These are phyloP conservation scores for Calosoma granatense DNA, from an alignment of 1,140 invertebrate species.

Conservation along the genomic window DNA sequence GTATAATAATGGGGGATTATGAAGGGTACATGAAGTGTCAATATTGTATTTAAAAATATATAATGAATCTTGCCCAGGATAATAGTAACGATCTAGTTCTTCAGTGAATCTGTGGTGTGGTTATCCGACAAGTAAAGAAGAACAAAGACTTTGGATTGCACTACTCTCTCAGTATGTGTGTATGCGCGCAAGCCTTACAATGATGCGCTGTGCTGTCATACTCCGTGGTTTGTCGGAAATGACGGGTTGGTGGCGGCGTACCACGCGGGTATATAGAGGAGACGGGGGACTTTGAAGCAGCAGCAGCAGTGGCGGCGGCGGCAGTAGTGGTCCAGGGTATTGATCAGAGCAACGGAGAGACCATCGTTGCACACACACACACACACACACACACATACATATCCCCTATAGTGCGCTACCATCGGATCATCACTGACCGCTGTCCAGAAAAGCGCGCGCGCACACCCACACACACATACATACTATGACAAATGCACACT, in stretches of 20 bases:
- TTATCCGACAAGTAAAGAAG: no score
- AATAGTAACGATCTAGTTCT: no score
- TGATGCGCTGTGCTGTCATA: background rate
- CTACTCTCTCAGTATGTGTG: no score
- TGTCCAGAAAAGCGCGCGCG: background rate
- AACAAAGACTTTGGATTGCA: no score
- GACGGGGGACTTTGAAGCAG: no score
- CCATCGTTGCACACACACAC: background rate
- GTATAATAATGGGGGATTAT: no score
- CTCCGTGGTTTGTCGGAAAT: background rate
- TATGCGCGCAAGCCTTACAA: background rate
- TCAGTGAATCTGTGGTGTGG: no score
- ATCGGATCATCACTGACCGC: constrained; percentile 3
- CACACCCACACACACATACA: background rate
- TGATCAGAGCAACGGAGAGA: background rate
- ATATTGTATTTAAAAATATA: no score
- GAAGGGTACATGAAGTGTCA: no score
- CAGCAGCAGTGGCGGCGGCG: no score
- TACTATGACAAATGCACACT: background rate
- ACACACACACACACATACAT: background rate
- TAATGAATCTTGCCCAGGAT: no score
- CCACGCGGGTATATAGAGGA: background rate
- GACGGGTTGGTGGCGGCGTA: background rate
- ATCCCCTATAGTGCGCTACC: background rate
- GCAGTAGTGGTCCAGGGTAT: background rate